Evolutionary conservation across 1,140 invertebrate species (phyloP).

Genomic region (Schlechtendalia chinensis): DNA sequence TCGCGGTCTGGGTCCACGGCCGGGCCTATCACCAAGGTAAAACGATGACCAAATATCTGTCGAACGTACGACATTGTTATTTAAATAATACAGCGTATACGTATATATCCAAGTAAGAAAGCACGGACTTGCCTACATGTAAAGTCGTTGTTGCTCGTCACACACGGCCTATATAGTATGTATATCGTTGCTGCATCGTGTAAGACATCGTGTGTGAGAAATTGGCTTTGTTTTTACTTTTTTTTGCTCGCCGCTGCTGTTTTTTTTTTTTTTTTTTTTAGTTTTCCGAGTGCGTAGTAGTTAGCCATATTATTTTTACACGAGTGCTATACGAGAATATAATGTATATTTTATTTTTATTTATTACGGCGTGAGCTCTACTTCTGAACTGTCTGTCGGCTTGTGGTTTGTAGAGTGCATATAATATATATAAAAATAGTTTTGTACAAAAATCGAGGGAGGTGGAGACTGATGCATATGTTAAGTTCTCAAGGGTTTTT

Average conservation of each 20-base stretch:
- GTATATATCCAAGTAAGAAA: constrained; percentile 36
- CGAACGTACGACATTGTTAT: background rate
- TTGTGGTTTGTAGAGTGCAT: constrained; percentile 19
- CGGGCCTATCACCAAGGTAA: constrained; percentile 91
- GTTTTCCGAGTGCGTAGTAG: constrained; percentile 29
- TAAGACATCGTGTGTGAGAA: constrained; percentile 22
- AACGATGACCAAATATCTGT: constrained; percentile 55
- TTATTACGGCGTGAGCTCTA: constrained; percentile 14
- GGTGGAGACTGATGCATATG: background rate
- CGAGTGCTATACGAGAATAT: too few relatives aligned
- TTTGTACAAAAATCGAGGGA: background rate
- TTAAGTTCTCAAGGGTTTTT: constrained; percentile 39
- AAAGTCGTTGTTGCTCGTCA: too few relatives aligned
- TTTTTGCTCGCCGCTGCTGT: constrained; percentile 18
- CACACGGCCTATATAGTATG: background rate
- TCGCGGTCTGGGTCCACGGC: constrained; percentile 64
- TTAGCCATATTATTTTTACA: background rate
- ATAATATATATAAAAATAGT: background rate
- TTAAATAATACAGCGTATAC: background rate
- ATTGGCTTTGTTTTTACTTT: constrained; percentile 26
- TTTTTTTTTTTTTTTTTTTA: constrained; percentile 35
- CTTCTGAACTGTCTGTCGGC: constrained; percentile 31
- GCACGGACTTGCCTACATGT: background rate
- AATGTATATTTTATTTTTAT: background rate
- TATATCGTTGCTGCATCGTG: background rate